Conservation (phyloP, 92 coral and sea anemone genomes). For the Chrysogorgia sp. region DNA sequence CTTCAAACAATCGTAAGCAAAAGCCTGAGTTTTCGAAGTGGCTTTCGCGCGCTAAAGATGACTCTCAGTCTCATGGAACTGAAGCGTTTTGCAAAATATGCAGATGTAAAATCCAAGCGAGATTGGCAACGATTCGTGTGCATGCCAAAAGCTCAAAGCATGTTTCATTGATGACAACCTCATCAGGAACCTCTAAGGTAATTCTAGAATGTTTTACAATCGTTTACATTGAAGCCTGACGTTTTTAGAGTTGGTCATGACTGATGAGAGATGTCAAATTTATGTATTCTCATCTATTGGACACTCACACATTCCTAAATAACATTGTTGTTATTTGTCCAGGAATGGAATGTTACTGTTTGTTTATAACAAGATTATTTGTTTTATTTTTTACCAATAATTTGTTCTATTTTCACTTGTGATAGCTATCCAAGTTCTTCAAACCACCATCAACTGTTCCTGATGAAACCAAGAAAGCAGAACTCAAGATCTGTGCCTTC, state of each 20-base stretch:
- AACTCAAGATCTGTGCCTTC: constrained; percentile 29
- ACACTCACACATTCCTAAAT: too few relatives aligned
- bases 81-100: constrained; percentile 27
- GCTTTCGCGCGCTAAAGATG: constrained; percentile 10
- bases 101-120: constrained; percentile 36
- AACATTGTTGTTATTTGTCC: too few relatives aligned
- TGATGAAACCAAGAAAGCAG: constrained; percentile 34
- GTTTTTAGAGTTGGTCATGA: too few relatives aligned
- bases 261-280: constrained; percentile 22
- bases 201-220: too few relatives aligned
- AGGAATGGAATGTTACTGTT: too few relatives aligned
- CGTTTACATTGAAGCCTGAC: too few relatives aligned
- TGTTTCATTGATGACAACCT: constrained; percentile 15
- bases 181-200: constrained; percentile 23
- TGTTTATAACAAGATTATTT: constrained; percentile 2
- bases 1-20: constrained; percentile 2
- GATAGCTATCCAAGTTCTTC: constrained; percentile 32
- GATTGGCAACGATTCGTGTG: constrained; percentile 32
- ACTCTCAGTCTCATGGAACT: too few relatives aligned
- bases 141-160: constrained; percentile 36
- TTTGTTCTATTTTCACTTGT: not conserved
- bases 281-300: too few relatives aligned
- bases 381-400: not conserved
- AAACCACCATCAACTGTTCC: constrained; percentile 12
- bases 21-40: constrained; percentile 39